phyloP scores from a whole-genome alignment of 2,113 vertebrate genomes.

The Prunella fulvescens region DNA sequence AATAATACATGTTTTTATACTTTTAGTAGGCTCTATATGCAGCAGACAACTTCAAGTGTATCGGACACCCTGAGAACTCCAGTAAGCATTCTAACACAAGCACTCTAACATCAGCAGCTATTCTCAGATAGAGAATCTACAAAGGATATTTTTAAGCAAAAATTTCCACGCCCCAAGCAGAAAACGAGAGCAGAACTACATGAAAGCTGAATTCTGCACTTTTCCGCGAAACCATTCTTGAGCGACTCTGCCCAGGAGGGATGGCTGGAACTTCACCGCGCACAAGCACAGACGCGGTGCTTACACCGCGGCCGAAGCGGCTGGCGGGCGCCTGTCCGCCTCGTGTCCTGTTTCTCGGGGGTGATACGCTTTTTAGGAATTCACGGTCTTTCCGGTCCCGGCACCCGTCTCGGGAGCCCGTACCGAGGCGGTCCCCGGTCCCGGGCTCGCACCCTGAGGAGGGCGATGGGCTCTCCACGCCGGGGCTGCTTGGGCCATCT shows the following conservation, averaged over 20 bases:
- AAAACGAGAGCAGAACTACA: neutral
- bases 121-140: neutral
- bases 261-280: neutral
- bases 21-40: neutral
- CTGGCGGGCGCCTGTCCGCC: neutral
- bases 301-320: neutral
- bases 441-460: neutral
- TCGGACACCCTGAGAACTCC: neutral
- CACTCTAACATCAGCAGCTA: neutral
- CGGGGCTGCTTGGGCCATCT: neutral
- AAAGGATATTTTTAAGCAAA: neutral
- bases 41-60: neutral
- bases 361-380: neutral
- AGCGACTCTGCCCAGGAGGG: neutral
- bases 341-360: neutral
- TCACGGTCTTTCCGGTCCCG: neutral
- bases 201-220: neutral
- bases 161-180: neutral
- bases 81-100: neutral
- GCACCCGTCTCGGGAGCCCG: neutral
- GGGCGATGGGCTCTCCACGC: neutral
- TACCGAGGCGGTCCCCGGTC: neutral
- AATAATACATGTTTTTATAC: neutral
- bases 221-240: neutral
- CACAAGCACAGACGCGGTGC: neutral